Conservation (phyloP, 92 coral and sea anemone genomes). For the Paramuricea clavata region DNA sequence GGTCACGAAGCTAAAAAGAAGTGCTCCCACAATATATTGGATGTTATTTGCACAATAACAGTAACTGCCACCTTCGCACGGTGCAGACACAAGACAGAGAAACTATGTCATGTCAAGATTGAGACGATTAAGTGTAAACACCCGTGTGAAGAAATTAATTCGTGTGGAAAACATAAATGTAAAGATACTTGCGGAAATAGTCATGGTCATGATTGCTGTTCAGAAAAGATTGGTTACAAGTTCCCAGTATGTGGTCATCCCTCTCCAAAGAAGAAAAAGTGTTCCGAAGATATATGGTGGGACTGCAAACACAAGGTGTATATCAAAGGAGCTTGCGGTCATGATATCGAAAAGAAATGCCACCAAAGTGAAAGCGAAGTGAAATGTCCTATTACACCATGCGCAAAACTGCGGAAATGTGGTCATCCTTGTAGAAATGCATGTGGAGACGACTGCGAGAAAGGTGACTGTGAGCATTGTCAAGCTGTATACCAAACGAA, state of each 20-base stretch:
- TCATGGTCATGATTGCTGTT: constrained; percentile 1
- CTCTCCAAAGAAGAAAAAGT: constrained; percentile 26
- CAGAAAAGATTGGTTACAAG: constrained; percentile 11
- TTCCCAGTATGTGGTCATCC: constrained; percentile 41
- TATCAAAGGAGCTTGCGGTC: background rate
- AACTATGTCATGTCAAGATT: background rate
- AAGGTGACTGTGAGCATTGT: constrained; percentile 43
- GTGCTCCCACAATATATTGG: background rate
- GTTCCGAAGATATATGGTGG: constrained; percentile 26
- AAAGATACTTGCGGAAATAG: background rate
- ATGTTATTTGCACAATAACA: background rate
- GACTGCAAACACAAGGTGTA: constrained; percentile 1
- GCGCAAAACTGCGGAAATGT: constrained; percentile 30
- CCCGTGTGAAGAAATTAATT: background rate
- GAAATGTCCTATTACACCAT: constrained; percentile 22
- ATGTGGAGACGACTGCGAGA: constrained; percentile 44
- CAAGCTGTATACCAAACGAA: background rate
- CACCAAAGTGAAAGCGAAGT: constrained; percentile 5
- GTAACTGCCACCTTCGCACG: background rate
- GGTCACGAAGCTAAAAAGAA: background rate
- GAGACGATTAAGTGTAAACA: background rate
- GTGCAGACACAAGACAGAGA: background rate
- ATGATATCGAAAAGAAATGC: background rate
- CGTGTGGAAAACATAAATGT: constrained; percentile 8
- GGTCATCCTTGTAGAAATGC: constrained; percentile 39